Conservation (phyloP, 2,888 invertebrate species). For the Rhabditoides inermis region DNA sequence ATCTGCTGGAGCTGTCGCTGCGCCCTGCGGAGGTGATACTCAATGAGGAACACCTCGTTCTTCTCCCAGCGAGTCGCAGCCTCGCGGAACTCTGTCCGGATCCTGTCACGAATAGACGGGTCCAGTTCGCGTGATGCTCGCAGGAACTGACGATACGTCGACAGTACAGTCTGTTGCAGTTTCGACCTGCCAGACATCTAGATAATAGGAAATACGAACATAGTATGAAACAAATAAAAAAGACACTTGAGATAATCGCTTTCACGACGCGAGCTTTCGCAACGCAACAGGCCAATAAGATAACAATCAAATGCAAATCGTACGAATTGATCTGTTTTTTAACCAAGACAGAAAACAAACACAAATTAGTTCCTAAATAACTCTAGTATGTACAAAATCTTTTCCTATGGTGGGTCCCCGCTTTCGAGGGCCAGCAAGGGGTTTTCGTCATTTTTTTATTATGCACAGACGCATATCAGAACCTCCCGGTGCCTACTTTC, state of each 20-base stretch:
- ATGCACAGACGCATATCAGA: too few species aligned
- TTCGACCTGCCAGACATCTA: too few species aligned
- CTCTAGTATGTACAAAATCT: too few species aligned
- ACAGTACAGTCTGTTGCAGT: slow-evolving; percentile 32
- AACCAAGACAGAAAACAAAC: too few species aligned
- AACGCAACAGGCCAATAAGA: too few species aligned
- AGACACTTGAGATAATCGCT: slow-evolving; percentile 9
- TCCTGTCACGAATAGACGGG: slow-evolving; percentile 20
- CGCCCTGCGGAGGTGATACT: slow-evolving; percentile 28
- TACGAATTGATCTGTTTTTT: too few species aligned
- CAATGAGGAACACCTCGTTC: slow-evolving; percentile 25
- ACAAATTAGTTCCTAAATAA: not conserved
- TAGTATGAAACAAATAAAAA: slow-evolving; percentile 5
- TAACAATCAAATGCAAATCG: not conserved
- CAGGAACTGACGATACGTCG: slow-evolving; percentile 27
- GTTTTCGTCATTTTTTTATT: too few species aligned
- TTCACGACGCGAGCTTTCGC: too few species aligned
- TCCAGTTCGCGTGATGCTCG: slow-evolving; percentile 20
- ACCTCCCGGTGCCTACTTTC: too few species aligned
- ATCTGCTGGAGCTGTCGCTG: slow-evolving; percentile 26
- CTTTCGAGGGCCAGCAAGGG: too few species aligned
- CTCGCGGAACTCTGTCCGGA: slow-evolving; percentile 24
- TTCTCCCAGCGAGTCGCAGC: slow-evolving; percentile 17
- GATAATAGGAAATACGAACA: slow-evolving; percentile 10
- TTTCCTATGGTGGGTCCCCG: too few species aligned